phyloP scores from a whole-genome alignment of 2,888 invertebrate species.

The Ormyrus labotus region DNA sequence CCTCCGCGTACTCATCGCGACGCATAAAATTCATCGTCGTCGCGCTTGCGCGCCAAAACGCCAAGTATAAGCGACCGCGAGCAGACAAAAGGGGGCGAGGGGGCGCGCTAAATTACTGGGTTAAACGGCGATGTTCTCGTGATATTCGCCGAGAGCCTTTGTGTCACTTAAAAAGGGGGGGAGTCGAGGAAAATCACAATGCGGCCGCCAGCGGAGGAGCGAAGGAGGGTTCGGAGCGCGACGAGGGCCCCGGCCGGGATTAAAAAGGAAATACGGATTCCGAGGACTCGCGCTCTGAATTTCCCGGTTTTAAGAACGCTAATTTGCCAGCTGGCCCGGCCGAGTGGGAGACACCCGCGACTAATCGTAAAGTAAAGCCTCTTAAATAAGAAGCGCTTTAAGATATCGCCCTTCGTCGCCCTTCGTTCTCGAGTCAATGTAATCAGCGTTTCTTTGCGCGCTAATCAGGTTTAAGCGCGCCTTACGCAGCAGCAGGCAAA shows the following conservation, averaged over 20 bases:
- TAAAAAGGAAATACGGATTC: too few relatives aligned
- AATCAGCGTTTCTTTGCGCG: too few relatives aligned
- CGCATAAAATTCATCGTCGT: too few relatives aligned
- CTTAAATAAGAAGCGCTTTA: neutral
- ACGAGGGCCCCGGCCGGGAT: too few relatives aligned
- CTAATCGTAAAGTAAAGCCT: constrained; percentile 6
- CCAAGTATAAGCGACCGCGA: neutral
- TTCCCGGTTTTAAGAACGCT: neutral
- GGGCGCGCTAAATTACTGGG: constrained; percentile 29
- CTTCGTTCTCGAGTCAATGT: too few relatives aligned
- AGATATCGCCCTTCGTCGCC: too few relatives aligned
- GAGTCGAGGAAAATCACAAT: constrained; percentile 5
- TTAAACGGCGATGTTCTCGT: constrained; percentile 26
- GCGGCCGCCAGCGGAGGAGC: constrained; percentile 1
- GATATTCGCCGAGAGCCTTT: constrained; percentile 22
- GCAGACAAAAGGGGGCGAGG: neutral
- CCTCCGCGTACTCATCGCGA: neutral
- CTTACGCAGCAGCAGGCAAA: too few relatives aligned
- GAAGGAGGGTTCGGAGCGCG: neutral
- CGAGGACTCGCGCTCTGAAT: too few relatives aligned
- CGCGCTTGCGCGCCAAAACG: neutral
- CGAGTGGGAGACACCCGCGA: neutral
- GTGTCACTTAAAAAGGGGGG: constrained; percentile 22
- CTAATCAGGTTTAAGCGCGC: too few relatives aligned
- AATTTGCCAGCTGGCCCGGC: neutral